Evolutionary conservation across 2,113 vertebrate genomes (phyloP).

Genomic region (Corythaeola cristata): DNA sequence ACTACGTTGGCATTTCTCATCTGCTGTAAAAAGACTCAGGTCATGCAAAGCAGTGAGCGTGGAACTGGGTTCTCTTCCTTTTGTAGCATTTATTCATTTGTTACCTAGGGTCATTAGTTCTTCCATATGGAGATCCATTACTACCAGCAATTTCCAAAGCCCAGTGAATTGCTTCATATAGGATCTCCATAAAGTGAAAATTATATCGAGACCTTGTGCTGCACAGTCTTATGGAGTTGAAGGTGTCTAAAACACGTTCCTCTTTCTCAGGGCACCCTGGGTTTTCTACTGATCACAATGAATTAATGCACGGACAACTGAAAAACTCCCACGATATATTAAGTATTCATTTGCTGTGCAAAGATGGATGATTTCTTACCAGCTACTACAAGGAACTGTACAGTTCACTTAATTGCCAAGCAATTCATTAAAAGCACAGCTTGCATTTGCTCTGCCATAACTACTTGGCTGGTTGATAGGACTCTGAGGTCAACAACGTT

Average conservation of each 20-base stretch:
- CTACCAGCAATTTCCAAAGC: not conserved
- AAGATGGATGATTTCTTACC: slow-evolving; percentile 49
- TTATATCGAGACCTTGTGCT: not conserved
- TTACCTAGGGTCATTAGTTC: not conserved
- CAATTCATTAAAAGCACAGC: slow-evolving; percentile 32
- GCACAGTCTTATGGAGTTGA: not conserved
- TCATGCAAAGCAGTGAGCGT: not conserved
- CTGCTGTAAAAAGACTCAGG: not conserved
- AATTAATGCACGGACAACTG: not conserved
- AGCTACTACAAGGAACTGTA: not conserved
- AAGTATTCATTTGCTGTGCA: slow-evolving; percentile 38
- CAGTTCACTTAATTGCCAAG: slow-evolving; percentile 57
- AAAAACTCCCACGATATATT: not conserved
- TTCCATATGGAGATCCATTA: not conserved
- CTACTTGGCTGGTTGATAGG: slow-evolving; percentile 38
- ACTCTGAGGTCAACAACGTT: not conserved
- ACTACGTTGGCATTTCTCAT: not conserved
- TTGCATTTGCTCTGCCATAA: slow-evolving; percentile 14
- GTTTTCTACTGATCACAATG: not conserved
- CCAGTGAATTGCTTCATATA: not conserved
- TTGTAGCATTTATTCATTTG: not conserved
- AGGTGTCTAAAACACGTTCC: not conserved
- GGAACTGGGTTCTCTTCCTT: not conserved
- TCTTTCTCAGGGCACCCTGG: not conserved
- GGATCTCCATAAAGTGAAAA: not conserved